phyloP scores from a whole-genome alignment of 2,888 invertebrate genomes.

The Xylota sylvarum region DNA sequence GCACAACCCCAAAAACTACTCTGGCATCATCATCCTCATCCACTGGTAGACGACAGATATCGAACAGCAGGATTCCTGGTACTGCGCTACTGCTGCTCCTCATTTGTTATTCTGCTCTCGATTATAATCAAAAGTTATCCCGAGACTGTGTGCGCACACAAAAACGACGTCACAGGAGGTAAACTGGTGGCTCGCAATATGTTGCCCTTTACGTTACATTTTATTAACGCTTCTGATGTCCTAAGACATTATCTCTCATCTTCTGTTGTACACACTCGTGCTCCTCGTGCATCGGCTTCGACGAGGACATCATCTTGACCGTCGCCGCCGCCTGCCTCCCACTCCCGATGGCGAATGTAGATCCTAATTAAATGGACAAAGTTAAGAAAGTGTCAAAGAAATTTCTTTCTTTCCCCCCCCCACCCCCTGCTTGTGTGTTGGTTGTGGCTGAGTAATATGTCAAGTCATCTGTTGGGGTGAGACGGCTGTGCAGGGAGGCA shows the following conservation, averaged over 20 bases:
- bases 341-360: slow-evolving; percentile 47
- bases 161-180: slow-evolving; percentile 32
- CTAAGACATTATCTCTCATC: slow-evolving; percentile 68
- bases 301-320: slow-evolving; percentile 53
- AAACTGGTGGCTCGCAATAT: slow-evolving; percentile 60
- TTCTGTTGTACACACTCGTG: slow-evolving; percentile 28
- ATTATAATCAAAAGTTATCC: slow-evolving; percentile 84
- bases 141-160: slow-evolving; percentile 53
- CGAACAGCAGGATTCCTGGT: slow-evolving; percentile 58
- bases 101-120: slow-evolving; percentile 83
- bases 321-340: not conserved
- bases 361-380: slow-evolving; percentile 76
- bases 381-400: slow-evolving; percentile 76
- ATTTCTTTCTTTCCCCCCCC: not conserved
- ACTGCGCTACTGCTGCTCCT: slow-evolving; percentile 74
- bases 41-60: slow-evolving; percentile 51
- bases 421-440: not conserved
- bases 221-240: slow-evolving; percentile 75
- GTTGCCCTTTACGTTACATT: slow-evolving; percentile 68
- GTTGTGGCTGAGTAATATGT: slow-evolving; percentile 51
- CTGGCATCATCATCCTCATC: slow-evolving; percentile 10
- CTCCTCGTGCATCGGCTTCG: slow-evolving; percentile 35
- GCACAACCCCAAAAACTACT: slow-evolving; percentile 33
- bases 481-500: not conserved
- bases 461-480: slow-evolving; percentile 36